Evolutionary conservation across 2,113 vertebrate genomes (phyloP).

Genomic region (Strix uralensis): DNA sequence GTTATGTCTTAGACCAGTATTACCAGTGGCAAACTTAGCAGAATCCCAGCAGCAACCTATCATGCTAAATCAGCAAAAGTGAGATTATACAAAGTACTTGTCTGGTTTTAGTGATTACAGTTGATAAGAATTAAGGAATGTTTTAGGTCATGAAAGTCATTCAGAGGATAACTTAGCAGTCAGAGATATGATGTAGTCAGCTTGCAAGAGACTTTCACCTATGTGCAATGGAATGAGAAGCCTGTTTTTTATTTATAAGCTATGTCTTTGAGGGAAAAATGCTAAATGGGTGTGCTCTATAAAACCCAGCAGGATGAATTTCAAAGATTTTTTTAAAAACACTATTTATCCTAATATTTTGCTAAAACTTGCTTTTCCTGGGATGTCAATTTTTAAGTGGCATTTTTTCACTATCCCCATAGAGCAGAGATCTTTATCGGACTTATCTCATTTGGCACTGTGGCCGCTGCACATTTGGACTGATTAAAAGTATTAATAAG

Average conservation of each 20-base stretch:
- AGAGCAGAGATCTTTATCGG: background rate
- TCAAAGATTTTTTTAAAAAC: background rate
- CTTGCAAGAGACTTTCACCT: background rate
- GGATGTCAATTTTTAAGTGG: background rate
- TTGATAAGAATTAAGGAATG: background rate
- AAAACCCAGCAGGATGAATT: background rate
- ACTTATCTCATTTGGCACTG: background rate
- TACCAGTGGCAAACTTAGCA: background rate
- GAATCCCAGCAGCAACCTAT: background rate
- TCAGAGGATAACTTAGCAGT: background rate
- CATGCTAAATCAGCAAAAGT: background rate
- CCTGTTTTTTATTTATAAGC: background rate
- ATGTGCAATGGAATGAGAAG: background rate
- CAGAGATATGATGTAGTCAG: background rate
- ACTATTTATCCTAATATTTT: background rate
- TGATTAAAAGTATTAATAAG: slow-evolving; percentile 33
- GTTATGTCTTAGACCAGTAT: background rate
- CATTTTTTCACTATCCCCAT: background rate
- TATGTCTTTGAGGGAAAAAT: background rate
- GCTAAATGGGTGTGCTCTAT: background rate
- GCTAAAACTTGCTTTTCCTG: background rate
- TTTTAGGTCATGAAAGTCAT: background rate
- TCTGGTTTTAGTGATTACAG: background rate
- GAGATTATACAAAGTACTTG: background rate
- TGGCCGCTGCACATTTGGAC: background rate